Evolutionary conservation across 2,888 invertebrate species (phyloP).

Genomic region (Erebia aethiops): DNA sequence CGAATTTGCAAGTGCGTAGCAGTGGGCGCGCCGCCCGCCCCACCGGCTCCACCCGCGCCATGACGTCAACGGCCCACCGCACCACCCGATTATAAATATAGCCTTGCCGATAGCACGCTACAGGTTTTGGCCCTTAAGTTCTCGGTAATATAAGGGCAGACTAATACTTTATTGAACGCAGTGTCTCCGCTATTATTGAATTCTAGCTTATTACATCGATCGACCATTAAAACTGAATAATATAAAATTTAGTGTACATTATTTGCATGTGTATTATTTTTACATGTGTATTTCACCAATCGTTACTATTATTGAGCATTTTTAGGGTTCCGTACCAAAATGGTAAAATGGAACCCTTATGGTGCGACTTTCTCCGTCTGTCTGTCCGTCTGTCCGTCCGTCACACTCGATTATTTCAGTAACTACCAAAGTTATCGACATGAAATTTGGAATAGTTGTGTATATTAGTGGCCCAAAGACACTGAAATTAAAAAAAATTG

Average conservation of each 20-base stretch:
- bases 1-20: slow-evolving; percentile 80
- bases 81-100: slow-evolving; percentile 80
- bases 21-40: slow-evolving; percentile 57
- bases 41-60: slow-evolving; percentile 50
- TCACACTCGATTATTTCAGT: no score
- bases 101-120: slow-evolving; percentile 73
- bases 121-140: slow-evolving; percentile 69
- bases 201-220: background rate
- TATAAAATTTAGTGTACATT: background rate
- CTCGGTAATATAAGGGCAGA: slow-evolving; percentile 34
- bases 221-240: background rate
- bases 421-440: no score
- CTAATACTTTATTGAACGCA: slow-evolving; percentile 27
- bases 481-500: no score
- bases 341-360: no score
- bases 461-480: no score
- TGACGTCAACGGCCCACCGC: slow-evolving; percentile 78
- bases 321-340: no score
- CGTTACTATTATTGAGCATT: no score
- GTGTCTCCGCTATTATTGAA: background rate
- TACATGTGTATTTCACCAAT: no score
- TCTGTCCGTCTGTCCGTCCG: no score
- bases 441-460: no score
- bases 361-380: no score
- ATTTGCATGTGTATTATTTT: no score